Base-by-base conservation (phyloP, 2,888 invertebrate genomes). In the Harpalus rubripes region DNA sequence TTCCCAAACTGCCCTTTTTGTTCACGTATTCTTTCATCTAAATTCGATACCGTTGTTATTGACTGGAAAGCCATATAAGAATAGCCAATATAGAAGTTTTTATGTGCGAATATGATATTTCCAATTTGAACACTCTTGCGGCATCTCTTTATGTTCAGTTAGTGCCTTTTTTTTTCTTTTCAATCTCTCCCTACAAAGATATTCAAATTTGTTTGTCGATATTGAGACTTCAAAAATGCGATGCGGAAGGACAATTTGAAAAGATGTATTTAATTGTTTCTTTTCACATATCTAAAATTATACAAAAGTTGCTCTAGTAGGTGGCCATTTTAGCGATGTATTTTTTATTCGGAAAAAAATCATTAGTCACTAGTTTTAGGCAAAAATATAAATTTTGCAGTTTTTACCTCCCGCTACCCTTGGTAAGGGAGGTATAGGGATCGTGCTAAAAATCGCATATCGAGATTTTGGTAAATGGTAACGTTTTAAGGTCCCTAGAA, bases 101-200 rank as follows among this genome's bases (percentile, higher is more conserved):
- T 68, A 32, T 68, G 39, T 68, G 68, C 39, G 39, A 74, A 74
- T 74, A 74, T 44, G 16, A 74, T 74, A 74, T 74, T 74, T 74
- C 18, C 72, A 74, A 74, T 74, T 74, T 74, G 18, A 74, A 44
- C 72, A 74, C 15, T 74, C 18, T 18, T 74, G 18, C 72, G 72
- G 72, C 41, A 74, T 74, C 72, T 16, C 18, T 74, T 74, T 74
- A 74, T 74, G 15, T 52, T 52, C 44, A 18, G 41, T 74, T 44
- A 52, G n/a, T 39, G n/a, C 68, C 65, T 44, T 52, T 52, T 52
- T 32, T 32, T 32, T 32, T 32, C 32, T 32, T 32, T 32, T 32
- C 32, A 12, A 63, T 0, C 63, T 18, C 12, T 5, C 26, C 26
- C 63, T 22, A 26, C 26, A 12, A 22, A 22, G 0, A 26, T 7